Evolutionary conservation across 2,113 vertebrate species (phyloP), one percentile per base, ranked within the genome.

Genomic region (Actenoides lindsayi): DNA sequence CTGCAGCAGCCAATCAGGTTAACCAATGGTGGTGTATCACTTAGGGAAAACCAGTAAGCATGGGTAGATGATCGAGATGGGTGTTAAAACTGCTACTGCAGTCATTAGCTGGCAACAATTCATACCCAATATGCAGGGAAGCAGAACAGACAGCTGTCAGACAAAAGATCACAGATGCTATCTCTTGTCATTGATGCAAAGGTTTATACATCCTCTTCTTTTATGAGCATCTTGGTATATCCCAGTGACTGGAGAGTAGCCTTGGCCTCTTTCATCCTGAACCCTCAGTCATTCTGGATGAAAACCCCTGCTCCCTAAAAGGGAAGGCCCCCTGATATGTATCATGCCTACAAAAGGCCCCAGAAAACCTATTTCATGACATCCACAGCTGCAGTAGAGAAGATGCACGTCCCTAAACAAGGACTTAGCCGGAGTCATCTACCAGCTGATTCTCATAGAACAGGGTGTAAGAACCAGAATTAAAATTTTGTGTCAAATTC

Each of bases 121-220:
- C 62, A 84, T 25, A 65, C 15, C 16, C 30, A 41, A 65, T 46
- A 56, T 11, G 10, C 50, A 53, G 0, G 2, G 42, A 76, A 75
- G 42, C 39, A 75, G 37, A 50, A 33, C 62, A 30, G 35, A 41
- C 13, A 18, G 46, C 53, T 46, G 35, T 25, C 81, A 89, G 33
- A 73, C 64, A 57, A 78, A 62, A 60, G 30, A 62, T 42, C 46
- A 78, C 28, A 73, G 53, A 39, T 44, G 15, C 14, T 44, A 5
- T 62, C 23, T 77, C 70, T 62, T 50, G 25, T 50, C 5, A 4
- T 3, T 73, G 24, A 78, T 57, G 48, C 39, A 24, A 82, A 67
- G 33, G 5, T 21, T 64, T 50, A 67, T 78, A 57, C 7, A 0
- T 21, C 7, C 0, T 21, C 8, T 51, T 21, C 21, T 39, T 86